These are phyloP conservation scores for Catocala sponsa DNA, from an alignment of 2,888 invertebrate species.

Conservation along the genomic window DNA sequence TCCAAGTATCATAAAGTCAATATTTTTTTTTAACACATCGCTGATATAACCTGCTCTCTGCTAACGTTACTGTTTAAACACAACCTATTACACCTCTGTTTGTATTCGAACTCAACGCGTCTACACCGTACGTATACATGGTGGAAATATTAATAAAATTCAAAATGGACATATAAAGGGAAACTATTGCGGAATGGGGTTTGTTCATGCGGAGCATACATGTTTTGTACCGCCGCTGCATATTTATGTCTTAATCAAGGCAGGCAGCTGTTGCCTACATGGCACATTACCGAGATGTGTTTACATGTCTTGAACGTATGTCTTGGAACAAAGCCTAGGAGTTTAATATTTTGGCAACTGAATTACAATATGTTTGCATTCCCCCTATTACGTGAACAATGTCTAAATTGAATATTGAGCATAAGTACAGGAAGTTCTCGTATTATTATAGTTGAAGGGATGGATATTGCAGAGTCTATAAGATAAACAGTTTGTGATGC, in stretches of 20 bases:
- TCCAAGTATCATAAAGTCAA: too few species aligned
- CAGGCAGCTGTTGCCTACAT: slow-evolving; percentile 64
- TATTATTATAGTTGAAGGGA: slow-evolving; percentile 18
- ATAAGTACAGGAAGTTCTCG: slow-evolving; percentile 15
- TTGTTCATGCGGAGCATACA: slow-evolving; percentile 50
- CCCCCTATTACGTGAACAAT: slow-evolving; percentile 5
- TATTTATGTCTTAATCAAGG: slow-evolving; percentile 73
- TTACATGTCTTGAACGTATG: slow-evolving; percentile 57
- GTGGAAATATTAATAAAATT: slow-evolving; percentile 58
- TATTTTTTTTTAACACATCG: too few species aligned
- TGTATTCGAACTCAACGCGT: too few species aligned
- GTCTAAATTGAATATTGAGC: slow-evolving; percentile 19
- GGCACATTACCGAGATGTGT: slow-evolving; percentile 59
- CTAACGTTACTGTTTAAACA: too few species aligned
- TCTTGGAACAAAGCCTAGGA: slow-evolving; percentile 62
- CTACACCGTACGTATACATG: slow-evolving; percentile 9
- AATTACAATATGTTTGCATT: slow-evolving; percentile 43
- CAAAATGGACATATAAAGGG: slow-evolving; percentile 51
- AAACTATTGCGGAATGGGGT: slow-evolving; percentile 52
- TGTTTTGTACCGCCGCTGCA: slow-evolving; percentile 64
- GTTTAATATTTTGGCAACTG: slow-evolving; percentile 59
- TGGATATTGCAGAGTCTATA: slow-evolving; percentile 20
- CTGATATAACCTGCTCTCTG: too few species aligned
- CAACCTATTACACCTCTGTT: too few species aligned
- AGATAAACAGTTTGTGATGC: slow-evolving; percentile 38